Base-by-base conservation (phyloP, 2,888 invertebrate genomes). In the Nemurella pictetii region DNA sequence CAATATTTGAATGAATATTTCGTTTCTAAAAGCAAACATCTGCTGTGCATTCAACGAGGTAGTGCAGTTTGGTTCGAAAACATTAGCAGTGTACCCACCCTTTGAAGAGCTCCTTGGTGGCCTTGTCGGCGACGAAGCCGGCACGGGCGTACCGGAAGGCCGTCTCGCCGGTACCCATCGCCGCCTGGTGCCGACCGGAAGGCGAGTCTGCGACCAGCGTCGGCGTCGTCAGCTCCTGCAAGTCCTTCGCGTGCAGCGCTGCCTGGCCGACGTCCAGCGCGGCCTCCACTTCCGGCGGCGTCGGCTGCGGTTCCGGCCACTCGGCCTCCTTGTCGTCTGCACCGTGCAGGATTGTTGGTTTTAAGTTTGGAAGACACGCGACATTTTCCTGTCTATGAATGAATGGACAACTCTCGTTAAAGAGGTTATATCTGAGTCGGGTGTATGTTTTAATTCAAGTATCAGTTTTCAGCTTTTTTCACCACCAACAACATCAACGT, bases 91-190 rank as follows among this genome's bases (percentile, higher is more conserved):
- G 89, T 85, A 90, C 92, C 89, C 89, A 93, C 90, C 91, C 91
- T 87, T 91, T 91, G 0, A 92, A 91, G 15, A 95, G 90, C 12
- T 90, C 91, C 87, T 91, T 92, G 0, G 95, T 95, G 0, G 95
- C 96, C 80, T 94, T 92, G 87, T 95, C 94, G 86, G 94, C 93
- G 0, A 94, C 93, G 88, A 93, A 94, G 0, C 95, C 96, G 0
- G 93, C 91, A 12, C 94, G 91, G 0, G 95, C 93, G 75, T 95
- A 87, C 0, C 93, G 91, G 26, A 94, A 92, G 0, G 95, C 94
- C 72, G 91, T 92, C 0, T 91, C 89, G 0, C 92, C 91, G 0
- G 95, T 95, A 82, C 93, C 93, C 0, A 95, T 92, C 0, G 95
- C 94, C 82, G 93, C 92, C 88, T 95, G 96, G 83, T 96, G 96